Conservation (phyloP, 1,140 invertebrate genomes). For the Phenacoccus solenopsis region DNA sequence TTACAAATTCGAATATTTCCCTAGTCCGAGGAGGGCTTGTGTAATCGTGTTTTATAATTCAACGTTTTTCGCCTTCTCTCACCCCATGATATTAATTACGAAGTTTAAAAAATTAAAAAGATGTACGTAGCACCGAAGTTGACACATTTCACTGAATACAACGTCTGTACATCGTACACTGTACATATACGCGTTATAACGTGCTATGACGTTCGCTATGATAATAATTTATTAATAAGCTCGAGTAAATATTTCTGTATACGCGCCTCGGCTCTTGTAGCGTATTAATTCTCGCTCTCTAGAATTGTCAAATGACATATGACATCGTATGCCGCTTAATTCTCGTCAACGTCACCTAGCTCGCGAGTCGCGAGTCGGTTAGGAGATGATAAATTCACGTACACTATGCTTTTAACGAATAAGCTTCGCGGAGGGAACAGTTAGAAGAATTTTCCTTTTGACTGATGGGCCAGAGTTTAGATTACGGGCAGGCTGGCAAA, state of each 20-base stretch:
- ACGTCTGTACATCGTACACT: no score
- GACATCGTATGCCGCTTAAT: neutral
- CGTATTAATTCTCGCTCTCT: neutral
- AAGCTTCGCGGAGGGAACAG: no score
- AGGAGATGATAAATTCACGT: neutral
- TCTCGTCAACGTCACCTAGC: neutral
- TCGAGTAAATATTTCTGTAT: neutral
- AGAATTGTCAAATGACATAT: slow-evolving; percentile 2
- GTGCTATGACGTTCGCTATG: neutral
- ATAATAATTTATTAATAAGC: neutral
- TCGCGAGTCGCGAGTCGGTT: neutral
- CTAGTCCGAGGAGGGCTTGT: no score
- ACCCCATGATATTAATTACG: neutral
- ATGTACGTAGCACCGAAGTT: neutral
- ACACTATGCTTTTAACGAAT: neutral
- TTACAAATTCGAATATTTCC: neutral
- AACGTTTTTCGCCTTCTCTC: neutral
- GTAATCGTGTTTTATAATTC: neutral
- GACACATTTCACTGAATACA: neutral
- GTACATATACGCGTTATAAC: no score
- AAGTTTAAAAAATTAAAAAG: neutral
- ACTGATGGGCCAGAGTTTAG: no score
- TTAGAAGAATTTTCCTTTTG: no score
- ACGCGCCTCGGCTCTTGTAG: neutral
- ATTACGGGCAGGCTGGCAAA: no score